These are phyloP conservation scores for Hippopotamyrus pictus DNA, from an alignment of 2,797 vertebrate species.

Conservation along the genomic window DNA sequence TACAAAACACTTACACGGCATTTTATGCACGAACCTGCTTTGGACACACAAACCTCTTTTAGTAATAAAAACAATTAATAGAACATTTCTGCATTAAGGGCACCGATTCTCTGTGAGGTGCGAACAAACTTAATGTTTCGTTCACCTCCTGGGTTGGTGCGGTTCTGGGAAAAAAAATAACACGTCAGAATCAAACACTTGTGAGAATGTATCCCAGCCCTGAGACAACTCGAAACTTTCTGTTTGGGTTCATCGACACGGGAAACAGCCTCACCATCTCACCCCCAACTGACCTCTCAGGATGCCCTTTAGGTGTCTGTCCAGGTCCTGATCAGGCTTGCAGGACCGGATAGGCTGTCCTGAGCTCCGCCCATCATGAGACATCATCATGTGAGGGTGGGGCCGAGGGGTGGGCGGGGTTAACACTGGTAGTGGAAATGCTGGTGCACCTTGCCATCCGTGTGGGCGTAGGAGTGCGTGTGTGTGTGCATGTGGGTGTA, in stretches of 20 bases:
- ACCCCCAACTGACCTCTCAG: neutral
- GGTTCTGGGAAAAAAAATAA: neutral
- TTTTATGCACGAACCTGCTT: slow-evolving; percentile 11
- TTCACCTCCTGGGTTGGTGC: neutral
- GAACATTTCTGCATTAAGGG: neutral
- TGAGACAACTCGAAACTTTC: slow-evolving; percentile 32
- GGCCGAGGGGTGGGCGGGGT: slow-evolving; percentile 1
- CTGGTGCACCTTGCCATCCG: slow-evolving; percentile 51
- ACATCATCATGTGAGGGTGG: neutral
- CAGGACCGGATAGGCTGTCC: neutral
- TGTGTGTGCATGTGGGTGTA: slow-evolving; percentile 53
- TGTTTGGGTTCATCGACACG: slow-evolving; percentile 16
- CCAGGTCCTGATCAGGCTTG: slow-evolving; percentile 26
- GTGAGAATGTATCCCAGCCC: slow-evolving; percentile 26
- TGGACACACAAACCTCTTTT: slow-evolving; percentile 6
- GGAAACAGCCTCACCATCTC: neutral
- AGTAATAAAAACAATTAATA: neutral
- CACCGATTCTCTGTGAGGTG: neutral
- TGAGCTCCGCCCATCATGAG: neutral
- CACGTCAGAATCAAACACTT: slow-evolving; percentile 11
- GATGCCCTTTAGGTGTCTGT: slow-evolving; percentile 20
- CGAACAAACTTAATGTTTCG: neutral
- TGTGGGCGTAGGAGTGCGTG: slow-evolving; percentile 40
- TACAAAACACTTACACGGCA: slow-evolving; percentile 2
- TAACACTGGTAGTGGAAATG: slow-evolving; percentile 56